These are phyloP conservation scores for Chaenodraco wilsoni DNA, from an alignment of 2,797 vertebrate species.

Conservation along the genomic window DNA sequence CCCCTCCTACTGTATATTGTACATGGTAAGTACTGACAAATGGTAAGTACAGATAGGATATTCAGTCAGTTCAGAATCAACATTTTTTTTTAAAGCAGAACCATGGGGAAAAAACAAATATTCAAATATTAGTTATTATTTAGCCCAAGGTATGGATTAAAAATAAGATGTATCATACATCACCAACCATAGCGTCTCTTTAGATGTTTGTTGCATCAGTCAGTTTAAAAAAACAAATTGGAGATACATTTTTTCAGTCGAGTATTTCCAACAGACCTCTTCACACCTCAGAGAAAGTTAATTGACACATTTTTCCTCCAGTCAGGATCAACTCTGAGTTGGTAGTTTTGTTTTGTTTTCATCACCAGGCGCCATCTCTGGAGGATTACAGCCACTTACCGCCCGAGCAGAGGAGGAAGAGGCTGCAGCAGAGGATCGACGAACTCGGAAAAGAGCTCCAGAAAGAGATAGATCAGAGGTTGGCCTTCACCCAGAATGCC, in stretches of 20 bases:
- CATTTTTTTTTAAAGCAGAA: background rate
- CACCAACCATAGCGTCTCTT: background rate
- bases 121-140: background rate
- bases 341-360: background rate
- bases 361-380: constrained; percentile 89
- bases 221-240: background rate
- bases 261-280: background rate
- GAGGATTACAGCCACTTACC: constrained; percentile 98
- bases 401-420: constrained; percentile 97
- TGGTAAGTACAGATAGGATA: background rate
- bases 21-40: background rate
- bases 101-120: background rate
- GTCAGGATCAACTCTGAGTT: background rate
- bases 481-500: background rate
- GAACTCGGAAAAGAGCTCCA: constrained; percentile 95
- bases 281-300: background rate
- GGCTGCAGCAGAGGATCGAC: constrained; percentile 94
- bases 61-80: background rate
- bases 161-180: background rate
- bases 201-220: background rate
- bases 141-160: background rate
- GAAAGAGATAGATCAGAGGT: constrained; percentile 98
- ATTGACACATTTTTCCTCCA: background rate
- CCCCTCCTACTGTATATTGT: background rate
- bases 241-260: background rate